Evolutionary conservation across 2,113 vertebrate genomes (phyloP).

Genomic region (Pogona vitticeps): DNA sequence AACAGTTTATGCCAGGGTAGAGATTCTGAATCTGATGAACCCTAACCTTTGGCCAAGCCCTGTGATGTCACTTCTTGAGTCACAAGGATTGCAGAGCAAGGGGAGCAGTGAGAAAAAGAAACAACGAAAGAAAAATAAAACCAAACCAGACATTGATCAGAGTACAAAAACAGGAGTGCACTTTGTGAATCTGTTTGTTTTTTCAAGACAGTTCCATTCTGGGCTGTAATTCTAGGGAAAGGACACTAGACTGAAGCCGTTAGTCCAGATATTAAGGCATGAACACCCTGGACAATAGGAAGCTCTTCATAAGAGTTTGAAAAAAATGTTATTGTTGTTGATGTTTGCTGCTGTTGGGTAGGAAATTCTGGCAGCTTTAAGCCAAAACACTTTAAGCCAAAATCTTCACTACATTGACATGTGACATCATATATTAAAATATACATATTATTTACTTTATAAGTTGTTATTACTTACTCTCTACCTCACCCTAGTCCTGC

Average conservation of each 20-base stretch:
- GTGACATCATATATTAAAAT: too few species aligned
- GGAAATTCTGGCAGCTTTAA: too few species aligned
- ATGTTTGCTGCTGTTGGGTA: neutral
- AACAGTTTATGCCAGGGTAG: conserved; percentile 8
- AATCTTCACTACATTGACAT: too few species aligned
- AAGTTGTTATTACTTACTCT: neutral
- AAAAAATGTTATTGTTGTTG: neutral
- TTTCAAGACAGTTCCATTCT: neutral
- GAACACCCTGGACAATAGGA: neutral
- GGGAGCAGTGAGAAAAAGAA: neutral
- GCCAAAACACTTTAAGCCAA: too few species aligned
- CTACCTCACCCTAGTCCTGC: neutral
- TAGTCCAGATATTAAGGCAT: neutral
- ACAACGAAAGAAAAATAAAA: neutral
- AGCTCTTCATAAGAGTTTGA: too few species aligned
- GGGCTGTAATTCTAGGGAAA: neutral
- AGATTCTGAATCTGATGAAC: conserved; percentile 22
- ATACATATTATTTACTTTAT: neutral
- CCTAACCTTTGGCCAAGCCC: neutral
- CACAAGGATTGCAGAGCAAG: neutral
- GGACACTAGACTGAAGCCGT: neutral
- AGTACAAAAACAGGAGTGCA: neutral
- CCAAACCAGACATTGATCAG: conserved; percentile 1
- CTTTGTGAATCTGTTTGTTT: neutral
- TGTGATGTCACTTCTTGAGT: neutral